These are phyloP conservation scores for Trachemys scripta DNA, from an alignment of 2,113 vertebrate species.

Conservation along the genomic window DNA sequence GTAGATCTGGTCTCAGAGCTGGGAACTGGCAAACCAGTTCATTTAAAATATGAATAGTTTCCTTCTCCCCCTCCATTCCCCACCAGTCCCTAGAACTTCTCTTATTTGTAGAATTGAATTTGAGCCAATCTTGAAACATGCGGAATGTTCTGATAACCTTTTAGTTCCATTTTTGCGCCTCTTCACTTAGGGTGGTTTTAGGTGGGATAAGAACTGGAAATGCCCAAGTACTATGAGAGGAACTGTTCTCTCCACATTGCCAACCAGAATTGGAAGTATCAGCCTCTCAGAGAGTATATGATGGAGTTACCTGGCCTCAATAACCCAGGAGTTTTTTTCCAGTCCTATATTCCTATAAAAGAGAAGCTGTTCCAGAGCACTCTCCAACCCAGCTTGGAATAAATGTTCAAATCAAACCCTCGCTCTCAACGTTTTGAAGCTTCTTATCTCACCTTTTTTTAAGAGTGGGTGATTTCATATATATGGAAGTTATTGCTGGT, in stretches of 20 bases:
- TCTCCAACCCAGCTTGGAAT: not conserved
- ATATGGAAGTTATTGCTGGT: not conserved
- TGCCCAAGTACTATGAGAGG: not conserved
- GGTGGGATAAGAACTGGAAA: not conserved
- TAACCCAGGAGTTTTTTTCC: not conserved
- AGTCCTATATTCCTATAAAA: not conserved
- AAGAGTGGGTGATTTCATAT: not conserved
- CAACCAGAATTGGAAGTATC: not conserved
- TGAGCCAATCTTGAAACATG: not conserved
- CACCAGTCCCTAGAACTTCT: not conserved
- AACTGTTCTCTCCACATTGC: not conserved
- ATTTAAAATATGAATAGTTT: not conserved
- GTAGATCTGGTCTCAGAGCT: not conserved
- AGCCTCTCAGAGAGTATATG: not conserved
- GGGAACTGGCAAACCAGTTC: not conserved
- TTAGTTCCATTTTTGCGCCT: not conserved
- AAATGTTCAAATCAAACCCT: not conserved
- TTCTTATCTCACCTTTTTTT: not conserved
- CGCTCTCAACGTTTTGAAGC: not conserved
- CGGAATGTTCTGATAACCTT: not conserved
- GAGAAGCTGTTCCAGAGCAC: not conserved
- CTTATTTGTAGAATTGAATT: not conserved
- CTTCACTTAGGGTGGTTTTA: not conserved
- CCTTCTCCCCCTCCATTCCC: not conserved
- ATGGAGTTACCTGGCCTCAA: too few species aligned